Evolutionary conservation across 2,797 vertebrate genomes (phyloP), one percentile per base, ranked within the genome.

Genomic region (Capromys pilorides): DNA sequence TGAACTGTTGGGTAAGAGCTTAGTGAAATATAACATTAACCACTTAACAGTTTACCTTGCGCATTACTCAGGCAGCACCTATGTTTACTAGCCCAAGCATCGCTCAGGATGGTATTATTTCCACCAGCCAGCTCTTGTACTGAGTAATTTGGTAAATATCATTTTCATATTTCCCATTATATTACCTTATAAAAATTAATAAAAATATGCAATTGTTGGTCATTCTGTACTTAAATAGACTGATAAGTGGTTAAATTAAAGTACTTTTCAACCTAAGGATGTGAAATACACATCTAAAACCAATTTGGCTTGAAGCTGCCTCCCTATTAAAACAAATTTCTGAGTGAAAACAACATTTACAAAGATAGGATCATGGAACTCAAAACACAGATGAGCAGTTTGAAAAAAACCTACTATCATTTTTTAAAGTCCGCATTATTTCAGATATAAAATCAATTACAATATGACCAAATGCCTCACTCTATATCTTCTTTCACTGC

Each of bases 351-450:
- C 57, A 5, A 90, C 67, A 91, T 81, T 85, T 80, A 59, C 7
- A 59, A 87, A 6, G 14, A 88, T 0, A 87, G 49, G 21, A 78
- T 41, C 31, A 93, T 24, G 59, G 66, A 94, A 80, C 80, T 61
- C 36, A 69, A 73, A 73, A 73, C 71, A 41, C 22, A 39, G 31
- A 51, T 82, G 5, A 77, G 28, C 22, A 69, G 6, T 81, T 64
- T 88, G 87, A 69, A 31, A 39, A 14, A 85, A 86, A n/a, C 0
- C 31, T 80, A 39, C 12, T 54, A 49, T 12, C 22, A 31, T 87
- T 95, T 94, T 41, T 10, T 24, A 57, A 83, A 94, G 86, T 77
- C 13, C 31, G 80, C 88, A 88, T 61, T 80, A 62, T 64, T 67
- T 90, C 59, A 80, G 36, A 75, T 67, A 78, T 19, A 87, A 3